Percentiles rank a stretch among this genome's conserved stretches.
phyloP scores from a whole-genome alignment of 1,140 invertebrate genomes.

The Monochamus saltuarius region DNA sequence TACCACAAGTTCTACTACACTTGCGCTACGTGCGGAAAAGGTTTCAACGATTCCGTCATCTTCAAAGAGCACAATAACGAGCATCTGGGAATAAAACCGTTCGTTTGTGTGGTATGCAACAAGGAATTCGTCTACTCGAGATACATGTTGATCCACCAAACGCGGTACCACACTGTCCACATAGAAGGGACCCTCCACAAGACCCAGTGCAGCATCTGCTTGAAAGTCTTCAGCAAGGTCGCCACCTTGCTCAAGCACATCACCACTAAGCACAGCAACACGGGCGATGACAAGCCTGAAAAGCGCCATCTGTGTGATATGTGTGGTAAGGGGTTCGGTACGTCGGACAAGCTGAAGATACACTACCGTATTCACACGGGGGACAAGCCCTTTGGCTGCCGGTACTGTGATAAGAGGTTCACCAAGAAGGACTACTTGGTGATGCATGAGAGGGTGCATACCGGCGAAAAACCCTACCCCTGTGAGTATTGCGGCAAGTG shows the following conservation, averaged over 20 bases:
- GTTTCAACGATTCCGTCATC: constrained; percentile 47
- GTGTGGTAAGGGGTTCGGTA: constrained; percentile 57
- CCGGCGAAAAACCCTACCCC: constrained; percentile 57
- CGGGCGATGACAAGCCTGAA: constrained; percentile 34
- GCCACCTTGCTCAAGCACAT: constrained; percentile 56
- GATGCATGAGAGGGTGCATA: constrained; percentile 60
- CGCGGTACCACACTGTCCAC: constrained; percentile 52
- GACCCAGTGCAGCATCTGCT: constrained; percentile 49
- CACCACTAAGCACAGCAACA: constrained; percentile 53
- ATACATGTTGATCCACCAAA: constrained; percentile 49
- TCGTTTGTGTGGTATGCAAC: constrained; percentile 64
- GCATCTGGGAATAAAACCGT: constrained; percentile 67
- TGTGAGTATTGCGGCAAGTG: constrained; percentile 57
- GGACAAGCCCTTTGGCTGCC: constrained; percentile 55
- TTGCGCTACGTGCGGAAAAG: constrained; percentile 56
- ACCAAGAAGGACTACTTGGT: constrained; percentile 58
- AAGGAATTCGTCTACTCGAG: constrained; percentile 55
- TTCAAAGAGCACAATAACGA: constrained; percentile 62
- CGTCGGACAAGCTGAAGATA: constrained; percentile 60
- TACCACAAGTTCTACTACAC: constrained; percentile 52
- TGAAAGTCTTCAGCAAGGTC: constrained; percentile 53
- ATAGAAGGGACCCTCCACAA: constrained; percentile 40
- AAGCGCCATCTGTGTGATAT: constrained; percentile 46
- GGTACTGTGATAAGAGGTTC: constrained; percentile 56
- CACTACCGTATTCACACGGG: constrained; percentile 63